phyloP scores from a whole-genome alignment of 1,140 invertebrate species.

The Diploscapter pachys region DNA sequence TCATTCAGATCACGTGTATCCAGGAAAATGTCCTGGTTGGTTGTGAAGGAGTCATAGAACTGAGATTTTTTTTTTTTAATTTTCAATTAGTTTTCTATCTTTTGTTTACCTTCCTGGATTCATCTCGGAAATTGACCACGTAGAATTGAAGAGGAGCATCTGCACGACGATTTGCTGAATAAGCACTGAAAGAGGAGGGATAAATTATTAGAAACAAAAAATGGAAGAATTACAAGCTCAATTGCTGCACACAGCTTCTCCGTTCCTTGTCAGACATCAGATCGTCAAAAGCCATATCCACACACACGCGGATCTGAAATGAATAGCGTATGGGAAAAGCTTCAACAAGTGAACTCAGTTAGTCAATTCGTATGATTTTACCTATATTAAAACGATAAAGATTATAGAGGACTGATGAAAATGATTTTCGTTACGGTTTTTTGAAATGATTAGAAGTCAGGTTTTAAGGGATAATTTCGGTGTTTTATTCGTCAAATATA shows the following conservation, averaged over 20 bases:
- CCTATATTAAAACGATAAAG: no score
- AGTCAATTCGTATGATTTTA: no score
- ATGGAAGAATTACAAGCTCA: conserved; percentile 70
- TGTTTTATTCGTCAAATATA: no score
- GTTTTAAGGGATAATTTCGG: no score
- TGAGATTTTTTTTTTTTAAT: no score
- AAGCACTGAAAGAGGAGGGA: conserved; percentile 59
- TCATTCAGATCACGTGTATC: conserved; percentile 64
- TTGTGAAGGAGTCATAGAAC: conserved; percentile 71
- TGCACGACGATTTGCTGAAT: conserved; percentile 82
- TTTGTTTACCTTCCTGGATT: conserved; percentile 67
- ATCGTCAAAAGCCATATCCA: conserved; percentile 88
- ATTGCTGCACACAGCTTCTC: conserved; percentile 65
- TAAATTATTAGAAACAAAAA: no score
- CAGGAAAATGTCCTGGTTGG: conserved; percentile 84
- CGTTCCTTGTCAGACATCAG: conserved; percentile 78
- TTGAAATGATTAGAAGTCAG: no score
- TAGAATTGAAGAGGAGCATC: conserved; percentile 79
- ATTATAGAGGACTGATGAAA: no score
- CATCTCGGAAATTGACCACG: conserved; percentile 75
- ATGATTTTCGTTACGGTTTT: no score
- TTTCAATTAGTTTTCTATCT: no score
- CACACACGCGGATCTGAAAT: conserved; percentile 69
- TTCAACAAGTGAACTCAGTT: neutral
- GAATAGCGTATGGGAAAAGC: neutral